Conservation (phyloP, 2,797 vertebrate species). For the Phalanger gymnotis region DNA sequence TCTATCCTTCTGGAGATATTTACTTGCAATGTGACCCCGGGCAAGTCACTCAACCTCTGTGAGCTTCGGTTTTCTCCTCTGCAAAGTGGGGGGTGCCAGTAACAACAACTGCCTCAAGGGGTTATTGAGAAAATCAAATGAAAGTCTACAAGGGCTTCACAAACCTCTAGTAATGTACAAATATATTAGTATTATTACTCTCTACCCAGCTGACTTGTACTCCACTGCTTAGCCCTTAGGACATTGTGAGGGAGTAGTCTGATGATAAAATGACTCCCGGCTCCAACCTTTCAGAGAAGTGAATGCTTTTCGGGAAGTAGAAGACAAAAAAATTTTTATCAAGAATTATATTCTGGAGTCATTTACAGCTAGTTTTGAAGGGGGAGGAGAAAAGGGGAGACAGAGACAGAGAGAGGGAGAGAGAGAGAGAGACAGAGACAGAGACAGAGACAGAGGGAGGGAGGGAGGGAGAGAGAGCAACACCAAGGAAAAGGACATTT, state of each 20-base stretch:
- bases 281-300: conserved; percentile 26
- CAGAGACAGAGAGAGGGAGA: not conserved
- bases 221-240: not conserved
- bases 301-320: not conserved
- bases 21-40: not conserved
- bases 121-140: not conserved
- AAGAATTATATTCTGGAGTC: conserved; percentile 62
- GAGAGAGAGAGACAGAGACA: not conserved
- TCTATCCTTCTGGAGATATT: not conserved
- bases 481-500: conserved; percentile 77
- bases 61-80: not conserved
- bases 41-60: not conserved
- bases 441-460: not conserved
- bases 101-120: not conserved
- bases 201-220: rapidly evolving
- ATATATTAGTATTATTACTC: not conserved
- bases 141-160: not conserved
- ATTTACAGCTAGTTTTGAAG: conserved; percentile 67
- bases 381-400: rapidly evolving
- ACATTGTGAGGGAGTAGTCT: not conserved
- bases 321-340: not conserved
- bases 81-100: not conserved
- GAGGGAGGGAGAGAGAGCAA: not conserved
- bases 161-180: not conserved
- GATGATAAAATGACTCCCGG: not conserved